Conservation (phyloP, 2,888 invertebrate species). For the Drosophila subsilvestris region DNA sequence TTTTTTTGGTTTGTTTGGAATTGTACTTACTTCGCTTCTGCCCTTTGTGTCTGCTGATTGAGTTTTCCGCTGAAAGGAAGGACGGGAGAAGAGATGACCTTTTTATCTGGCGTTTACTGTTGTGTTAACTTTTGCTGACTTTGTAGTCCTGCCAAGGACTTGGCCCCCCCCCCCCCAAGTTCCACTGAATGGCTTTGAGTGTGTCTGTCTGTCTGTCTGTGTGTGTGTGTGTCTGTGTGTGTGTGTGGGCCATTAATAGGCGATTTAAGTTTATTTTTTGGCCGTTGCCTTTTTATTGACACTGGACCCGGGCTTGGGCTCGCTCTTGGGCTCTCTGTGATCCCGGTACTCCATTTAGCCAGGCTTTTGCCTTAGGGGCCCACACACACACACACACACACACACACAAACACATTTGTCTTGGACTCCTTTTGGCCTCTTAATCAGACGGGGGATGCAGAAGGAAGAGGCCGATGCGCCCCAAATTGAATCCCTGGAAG, state of each 20-base stretch:
- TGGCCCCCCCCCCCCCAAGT: constrained; percentile 26
- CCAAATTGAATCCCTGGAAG: constrained; percentile 28
- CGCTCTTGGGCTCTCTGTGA: not conserved
- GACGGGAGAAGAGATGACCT: constrained; percentile 13
- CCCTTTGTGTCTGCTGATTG: not conserved
- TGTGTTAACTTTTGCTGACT: constrained; percentile 75
- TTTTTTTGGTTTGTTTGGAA: not conserved
- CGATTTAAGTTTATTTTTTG: constrained; percentile 77
- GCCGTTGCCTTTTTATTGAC: constrained; percentile 70
- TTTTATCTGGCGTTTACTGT: constrained; percentile 52
- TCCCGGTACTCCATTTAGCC: constrained; percentile 1
- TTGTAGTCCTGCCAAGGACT: constrained; percentile 51
- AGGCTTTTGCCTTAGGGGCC: constrained; percentile 18
- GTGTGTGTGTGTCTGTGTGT: constrained; percentile 13
- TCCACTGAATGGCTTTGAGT: constrained; percentile 35
- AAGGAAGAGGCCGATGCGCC: not conserved
- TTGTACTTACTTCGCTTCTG: not conserved
- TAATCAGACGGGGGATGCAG: not conserved
- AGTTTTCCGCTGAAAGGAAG: not conserved
- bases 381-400: not conserved
- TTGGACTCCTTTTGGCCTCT: constrained; percentile 2
- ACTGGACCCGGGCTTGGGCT: constrained; percentile 28
- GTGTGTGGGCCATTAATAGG: constrained; percentile 64
- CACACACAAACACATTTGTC: constrained; percentile 31
- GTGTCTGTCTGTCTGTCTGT: constrained; percentile 8